Percentiles rank a stretch among this genome's conserved stretches.
Conservation (phyloP, 2,888 invertebrate genomes). For the Gisinianus flammeolus region DNA sequence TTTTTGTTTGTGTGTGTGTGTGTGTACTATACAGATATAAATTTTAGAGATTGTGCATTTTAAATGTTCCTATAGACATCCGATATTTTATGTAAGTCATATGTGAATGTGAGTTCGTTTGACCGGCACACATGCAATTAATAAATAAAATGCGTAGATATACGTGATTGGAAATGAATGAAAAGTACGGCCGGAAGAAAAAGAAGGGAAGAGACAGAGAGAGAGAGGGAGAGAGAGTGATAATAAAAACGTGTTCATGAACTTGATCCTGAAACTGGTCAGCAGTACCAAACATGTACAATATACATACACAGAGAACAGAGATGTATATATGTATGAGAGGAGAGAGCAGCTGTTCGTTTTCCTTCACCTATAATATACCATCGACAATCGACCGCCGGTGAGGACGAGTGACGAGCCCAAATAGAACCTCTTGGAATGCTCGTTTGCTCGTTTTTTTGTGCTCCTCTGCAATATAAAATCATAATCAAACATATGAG, state of each 20-base stretch:
- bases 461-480: background rate
- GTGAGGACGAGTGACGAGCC: background rate
- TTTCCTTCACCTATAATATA: background rate
- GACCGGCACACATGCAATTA: constrained; percentile 11
- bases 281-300: background rate
- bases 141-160: constrained; percentile 3
- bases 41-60: no score
- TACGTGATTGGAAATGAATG: constrained; percentile 17
- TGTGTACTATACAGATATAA: no score
- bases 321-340: background rate
- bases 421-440: background rate
- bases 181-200: constrained; percentile 9
- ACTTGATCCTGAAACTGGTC: constrained; percentile 25
- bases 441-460: background rate
- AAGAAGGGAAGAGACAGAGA: background rate
- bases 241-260: constrained; percentile 9
- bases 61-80: no score
- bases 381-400: background rate
- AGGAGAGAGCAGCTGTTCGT: background rate
- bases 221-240: background rate
- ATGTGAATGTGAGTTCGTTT: background rate
- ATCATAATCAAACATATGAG: background rate
- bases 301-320: background rate
- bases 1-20: no score
- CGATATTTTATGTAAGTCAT: background rate